Base-by-base conservation (phyloP, 2,113 vertebrate species). In the Lagopus muta region DNA sequence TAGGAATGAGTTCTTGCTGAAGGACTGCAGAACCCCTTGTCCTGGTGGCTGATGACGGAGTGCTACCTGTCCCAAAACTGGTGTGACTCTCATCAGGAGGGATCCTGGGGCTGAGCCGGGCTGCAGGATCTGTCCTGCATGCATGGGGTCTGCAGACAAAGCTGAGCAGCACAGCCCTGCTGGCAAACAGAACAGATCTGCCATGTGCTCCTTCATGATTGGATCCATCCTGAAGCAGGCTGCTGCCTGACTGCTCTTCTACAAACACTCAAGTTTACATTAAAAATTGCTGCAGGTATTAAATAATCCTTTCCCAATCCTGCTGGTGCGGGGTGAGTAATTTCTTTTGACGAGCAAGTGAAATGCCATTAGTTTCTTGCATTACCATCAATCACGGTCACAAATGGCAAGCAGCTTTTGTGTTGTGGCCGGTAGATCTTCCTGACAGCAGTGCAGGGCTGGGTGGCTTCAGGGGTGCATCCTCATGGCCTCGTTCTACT, bases 391-490 rank as follows among this genome's bases (percentile, higher is more conserved):
- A 80, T 92, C 85, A 82, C 65, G 27, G 71, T 66, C 89, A 91
- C 65, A 88, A 96, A 82, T 0, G 69, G 85, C 88, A 75, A 94
- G 82, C 67, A 69, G 15, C 82, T 95, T 93, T 77, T 77, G 82
- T 82, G 69, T 1, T 9, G 87, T 92, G 91, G 91, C 95, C 94
- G 94, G 65, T 91, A 69, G 92, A 95, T 95, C 91, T 86, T 86
- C 93, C 82, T 96, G 94, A 94, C 91, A 92, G 95, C 57, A 91
- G 55, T 86, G 71, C 50, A 80, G 55, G 91, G 82, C 87, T 94
- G 91, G 69, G n/a, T 38, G 1, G 75, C 48, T 71, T 57, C 47
- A 84, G 62, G 45, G 14, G 54, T 57, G 72, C n/a, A 74, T 65
- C 28, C 32, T 88, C 55, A 69, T 71, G 64, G 50, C 32, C 55